Percentiles rank a stretch among this genome's conserved stretches.
Evolutionary conservation across 2,888 invertebrate species (phyloP).

Genomic region (Stratiomys singularior): DNA sequence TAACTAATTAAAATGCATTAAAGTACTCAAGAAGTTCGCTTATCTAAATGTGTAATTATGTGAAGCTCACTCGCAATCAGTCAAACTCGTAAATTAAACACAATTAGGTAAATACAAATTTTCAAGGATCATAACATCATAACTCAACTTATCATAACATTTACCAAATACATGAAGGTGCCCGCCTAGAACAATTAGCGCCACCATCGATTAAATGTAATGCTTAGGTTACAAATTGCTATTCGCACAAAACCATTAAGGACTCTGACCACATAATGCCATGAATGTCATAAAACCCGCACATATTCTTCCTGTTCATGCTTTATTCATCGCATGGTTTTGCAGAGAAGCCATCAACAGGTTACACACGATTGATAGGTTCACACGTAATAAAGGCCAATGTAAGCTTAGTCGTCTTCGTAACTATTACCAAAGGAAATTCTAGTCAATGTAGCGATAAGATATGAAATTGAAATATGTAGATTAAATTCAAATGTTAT

Average conservation of each 20-base stretch:
- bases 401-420: conserved; percentile 2
- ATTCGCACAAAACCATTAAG: conserved; percentile 17
- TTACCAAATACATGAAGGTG: no score
- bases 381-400: conserved; percentile 1
- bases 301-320: conserved; percentile 36
- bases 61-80: no score
- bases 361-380: neutral
- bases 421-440: conserved; percentile 7
- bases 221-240: conserved; percentile 12
- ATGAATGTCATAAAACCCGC: conserved; percentile 30
- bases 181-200: neutral
- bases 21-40: no score
- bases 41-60: no score
- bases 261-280: conserved; percentile 5
- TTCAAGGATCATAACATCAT: no score
- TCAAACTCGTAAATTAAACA: no score
- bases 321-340: neutral
- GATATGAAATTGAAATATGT: conserved; percentile 10
- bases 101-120: no score
- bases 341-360: conserved; percentile 2
- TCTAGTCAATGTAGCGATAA: conserved; percentile 34
- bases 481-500: neutral
- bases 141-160: no score
- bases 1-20: no score
- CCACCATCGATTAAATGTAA: neutral